These are phyloP conservation scores for Camelus bactrianus DNA, from an alignment of 2,113 vertebrate species.

Conservation along the genomic window DNA sequence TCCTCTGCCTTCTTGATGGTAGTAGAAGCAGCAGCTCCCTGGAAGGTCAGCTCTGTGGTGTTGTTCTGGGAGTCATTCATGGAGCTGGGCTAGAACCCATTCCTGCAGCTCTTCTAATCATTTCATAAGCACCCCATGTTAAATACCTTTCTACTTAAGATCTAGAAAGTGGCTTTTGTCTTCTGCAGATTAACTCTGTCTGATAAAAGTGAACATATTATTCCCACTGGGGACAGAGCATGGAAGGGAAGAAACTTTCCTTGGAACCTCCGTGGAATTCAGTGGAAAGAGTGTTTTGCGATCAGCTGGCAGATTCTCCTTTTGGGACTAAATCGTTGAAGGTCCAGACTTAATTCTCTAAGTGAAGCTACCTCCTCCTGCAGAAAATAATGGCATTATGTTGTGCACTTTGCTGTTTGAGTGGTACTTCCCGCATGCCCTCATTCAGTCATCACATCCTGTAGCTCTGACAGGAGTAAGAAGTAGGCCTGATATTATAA, in stretches of 20 bases:
- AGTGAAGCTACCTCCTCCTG: not conserved
- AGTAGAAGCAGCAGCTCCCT: not conserved
- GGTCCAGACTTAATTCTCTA: not conserved
- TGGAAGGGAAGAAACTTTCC: not conserved
- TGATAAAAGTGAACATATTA: not conserved
- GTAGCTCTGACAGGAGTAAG: not conserved
- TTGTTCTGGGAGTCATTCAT: not conserved
- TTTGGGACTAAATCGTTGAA: not conserved
- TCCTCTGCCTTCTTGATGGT: not conserved
- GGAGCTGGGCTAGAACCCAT: not conserved
- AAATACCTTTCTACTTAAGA: constrained; percentile 9
- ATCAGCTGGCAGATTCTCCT: not conserved
- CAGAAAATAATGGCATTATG: not conserved
- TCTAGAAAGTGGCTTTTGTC: not conserved
- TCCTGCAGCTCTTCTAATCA: not conserved
- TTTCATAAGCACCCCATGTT: not conserved
- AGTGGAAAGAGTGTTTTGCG: not conserved
- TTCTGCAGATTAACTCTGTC: not conserved
- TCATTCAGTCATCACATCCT: not conserved
- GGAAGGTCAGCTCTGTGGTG: not conserved
- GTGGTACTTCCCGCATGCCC: not conserved
- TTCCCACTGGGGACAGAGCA: not conserved
- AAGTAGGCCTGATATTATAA: not conserved
- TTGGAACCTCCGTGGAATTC: not conserved
- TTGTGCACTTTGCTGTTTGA: not conserved